Conservation (phyloP, 2,888 invertebrate genomes). For the Ophonus ardosiacus region DNA sequence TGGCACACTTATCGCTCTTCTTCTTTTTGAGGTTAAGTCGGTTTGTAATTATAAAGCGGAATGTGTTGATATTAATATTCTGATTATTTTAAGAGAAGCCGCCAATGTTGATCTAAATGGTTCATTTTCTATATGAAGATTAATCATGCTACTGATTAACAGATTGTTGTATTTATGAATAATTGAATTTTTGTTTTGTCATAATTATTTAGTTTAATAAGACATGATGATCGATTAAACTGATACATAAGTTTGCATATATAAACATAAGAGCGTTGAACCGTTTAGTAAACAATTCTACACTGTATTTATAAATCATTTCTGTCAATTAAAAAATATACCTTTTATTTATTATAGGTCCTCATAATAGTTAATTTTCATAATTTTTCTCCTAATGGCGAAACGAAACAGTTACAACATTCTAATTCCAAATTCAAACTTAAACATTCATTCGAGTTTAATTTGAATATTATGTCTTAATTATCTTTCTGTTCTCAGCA, state of each 20-base stretch:
- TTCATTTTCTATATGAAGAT: slow-evolving; percentile 21
- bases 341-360: slow-evolving; percentile 24
- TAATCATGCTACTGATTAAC: slow-evolving; percentile 8
- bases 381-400: slow-evolving; percentile 4
- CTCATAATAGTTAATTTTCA: neutral
- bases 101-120: slow-evolving; percentile 1
- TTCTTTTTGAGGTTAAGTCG: slow-evolving; percentile 21
- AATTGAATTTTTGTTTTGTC: slow-evolving; percentile 37
- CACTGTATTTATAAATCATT: neutral
- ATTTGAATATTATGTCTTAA: slow-evolving; percentile 42
- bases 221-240: slow-evolving; percentile 29
- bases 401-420: slow-evolving; percentile 9
- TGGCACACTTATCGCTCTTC: neutral
- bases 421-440: neutral
- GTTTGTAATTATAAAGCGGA: slow-evolving; percentile 16
- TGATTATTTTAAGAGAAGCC: slow-evolving; percentile 36
- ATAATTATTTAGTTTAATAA: slow-evolving; percentile 37
- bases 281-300: slow-evolving; percentile 6
- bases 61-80: slow-evolving; percentile 35
- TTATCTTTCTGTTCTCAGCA: slow-evolving; percentile 26
- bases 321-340: slow-evolving; percentile 19
- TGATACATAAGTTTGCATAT: slow-evolving; percentile 12
- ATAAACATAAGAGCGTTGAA: slow-evolving; percentile 15
- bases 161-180: slow-evolving; percentile 30
- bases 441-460: neutral